Evolutionary conservation across 2,888 invertebrate genomes (phyloP), one percentile per base, ranked within the genome.

Genomic region (Hoplodrina blanda): DNA sequence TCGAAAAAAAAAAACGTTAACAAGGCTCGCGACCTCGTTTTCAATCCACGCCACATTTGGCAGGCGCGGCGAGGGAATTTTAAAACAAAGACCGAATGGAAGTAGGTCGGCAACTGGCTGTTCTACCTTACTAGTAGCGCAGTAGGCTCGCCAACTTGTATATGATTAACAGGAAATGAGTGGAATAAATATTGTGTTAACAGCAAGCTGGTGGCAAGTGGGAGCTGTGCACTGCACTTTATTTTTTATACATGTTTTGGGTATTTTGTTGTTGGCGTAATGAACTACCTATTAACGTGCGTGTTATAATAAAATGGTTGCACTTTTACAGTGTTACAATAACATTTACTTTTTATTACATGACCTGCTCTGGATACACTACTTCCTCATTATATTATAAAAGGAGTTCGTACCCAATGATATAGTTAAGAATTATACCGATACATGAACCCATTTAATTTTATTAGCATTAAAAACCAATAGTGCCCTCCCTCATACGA

Each of bases 21-120:
- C 84, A 82, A 78, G 78, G 81, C 80, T 85, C 87, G 85, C 88
- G 90, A 89, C 91, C 91, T 80, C 85, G 79, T 83, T 84, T 83
- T 80, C 81, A 78, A 87, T 87, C 85, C 85, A 82, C 85, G 84
- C 85, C 86, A 89, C 89, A 90, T 92, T 92, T 92, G 92, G 92
- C 92, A 91, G 76, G 84, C 88, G 86, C 88, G 85, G 71, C 83
- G 83, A 85, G 83, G 85, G 84, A 89, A 88, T 90, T 91, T 92
- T 91, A 89, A 91, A 92, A 92, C 92, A 92, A 91, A 88, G 90
- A 82, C 67, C 61, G 57, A 81, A 82, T 80, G 75, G 66, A 81
- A 82, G 69, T 80, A 66, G 85, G 82, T 80, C 80, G 81, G 74
- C 69, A 73, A 81, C 81, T 71, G 82, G 73, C 62, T 60, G 61